phyloP scores from a whole-genome alignment of 1,140 invertebrate genomes.

The Ceratina australensis region DNA sequence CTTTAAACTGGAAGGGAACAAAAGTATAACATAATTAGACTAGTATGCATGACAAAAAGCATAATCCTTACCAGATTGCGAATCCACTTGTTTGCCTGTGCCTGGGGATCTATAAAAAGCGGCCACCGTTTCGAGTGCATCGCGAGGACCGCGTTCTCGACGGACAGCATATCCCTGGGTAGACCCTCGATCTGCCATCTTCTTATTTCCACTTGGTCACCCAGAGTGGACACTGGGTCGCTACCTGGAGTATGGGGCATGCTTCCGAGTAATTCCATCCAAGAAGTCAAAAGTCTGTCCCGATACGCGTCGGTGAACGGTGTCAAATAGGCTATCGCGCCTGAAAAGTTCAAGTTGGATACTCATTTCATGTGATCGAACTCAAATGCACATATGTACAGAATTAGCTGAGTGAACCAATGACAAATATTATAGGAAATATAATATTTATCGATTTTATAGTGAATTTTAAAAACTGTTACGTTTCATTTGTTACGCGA shows the following conservation, averaged over 20 bases:
- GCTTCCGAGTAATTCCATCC: constrained; percentile 61
- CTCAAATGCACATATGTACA: too few relatives aligned
- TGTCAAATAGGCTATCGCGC: constrained; percentile 85
- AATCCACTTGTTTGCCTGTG: constrained; percentile 86
- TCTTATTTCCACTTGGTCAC: constrained; percentile 82
- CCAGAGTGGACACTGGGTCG: constrained; percentile 81
- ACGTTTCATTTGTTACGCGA: too few relatives aligned
- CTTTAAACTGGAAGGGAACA: too few relatives aligned
- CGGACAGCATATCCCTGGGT: constrained; percentile 83
- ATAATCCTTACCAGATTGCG: constrained; percentile 71
- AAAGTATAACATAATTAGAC: neutral
- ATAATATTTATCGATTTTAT: too few relatives aligned
- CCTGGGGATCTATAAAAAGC: constrained; percentile 86
- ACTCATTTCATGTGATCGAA: too few relatives aligned
- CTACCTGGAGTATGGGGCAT: constrained; percentile 82
- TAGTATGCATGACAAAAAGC: constrained; percentile 81
- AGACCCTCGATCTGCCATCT: constrained; percentile 86
- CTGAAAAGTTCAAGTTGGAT: constrained; percentile 68
- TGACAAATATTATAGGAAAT: too few relatives aligned
- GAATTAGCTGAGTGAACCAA: too few relatives aligned
- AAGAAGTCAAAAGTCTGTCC: constrained; percentile 65
- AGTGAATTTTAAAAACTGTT: too few relatives aligned
- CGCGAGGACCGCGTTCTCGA: constrained; percentile 86
- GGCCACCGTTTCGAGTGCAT: constrained; percentile 83
- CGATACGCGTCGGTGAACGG: constrained; percentile 83